These are phyloP conservation scores for Halictus quadricinctus DNA, from an alignment of 2,888 invertebrate genomes.

Conservation along the genomic window DNA sequence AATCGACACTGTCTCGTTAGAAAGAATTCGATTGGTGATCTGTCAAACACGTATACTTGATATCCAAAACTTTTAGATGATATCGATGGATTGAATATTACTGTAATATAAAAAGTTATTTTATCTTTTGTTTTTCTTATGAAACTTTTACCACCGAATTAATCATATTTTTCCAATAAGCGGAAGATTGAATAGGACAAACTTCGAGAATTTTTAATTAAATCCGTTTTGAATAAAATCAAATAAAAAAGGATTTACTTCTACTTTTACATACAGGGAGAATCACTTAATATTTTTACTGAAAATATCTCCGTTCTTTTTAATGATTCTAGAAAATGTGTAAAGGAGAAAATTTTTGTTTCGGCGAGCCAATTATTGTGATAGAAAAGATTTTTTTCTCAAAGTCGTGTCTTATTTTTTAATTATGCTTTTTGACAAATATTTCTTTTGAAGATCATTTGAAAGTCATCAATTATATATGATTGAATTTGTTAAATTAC, in stretches of 20 bases:
- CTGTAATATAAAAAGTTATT: background rate
- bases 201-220: background rate
- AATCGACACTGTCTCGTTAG: background rate
- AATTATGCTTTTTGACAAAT: too few species aligned
- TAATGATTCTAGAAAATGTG: too few species aligned
- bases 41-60: too few species aligned
- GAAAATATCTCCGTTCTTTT: too few species aligned
- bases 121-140: background rate
- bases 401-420: too few species aligned
- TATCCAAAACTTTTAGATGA: too few species aligned
- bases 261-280: background rate
- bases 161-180: background rate
- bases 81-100: background rate
- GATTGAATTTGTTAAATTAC: background rate
- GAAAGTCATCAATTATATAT: too few species aligned
- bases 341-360: too few species aligned
- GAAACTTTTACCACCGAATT: background rate
- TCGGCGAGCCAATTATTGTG: too few species aligned
- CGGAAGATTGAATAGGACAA: background rate
- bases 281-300: background rate
- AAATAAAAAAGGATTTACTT: background rate
- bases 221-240: background rate
- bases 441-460: too few species aligned
- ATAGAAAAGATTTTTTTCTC: too few species aligned
- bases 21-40: background rate